A percentile compares a stretch with the other conserved stretches of the same genome.
phyloP scores from a whole-genome alignment of 2,797 vertebrate genomes.

The Halcyon smyrnensis region DNA sequence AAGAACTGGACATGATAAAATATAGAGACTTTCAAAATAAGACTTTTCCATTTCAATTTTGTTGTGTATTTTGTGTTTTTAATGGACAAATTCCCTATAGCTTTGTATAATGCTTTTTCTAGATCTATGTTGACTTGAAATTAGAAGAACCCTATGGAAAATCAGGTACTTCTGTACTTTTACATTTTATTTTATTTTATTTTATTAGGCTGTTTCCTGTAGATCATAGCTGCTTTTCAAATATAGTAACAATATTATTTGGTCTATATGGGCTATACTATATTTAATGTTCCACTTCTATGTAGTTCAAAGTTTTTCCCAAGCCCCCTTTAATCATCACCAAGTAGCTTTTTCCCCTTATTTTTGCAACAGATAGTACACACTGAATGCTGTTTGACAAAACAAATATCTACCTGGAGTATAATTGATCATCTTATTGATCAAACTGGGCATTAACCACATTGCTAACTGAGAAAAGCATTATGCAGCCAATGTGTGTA shows the following conservation, averaged over 20 bases:
- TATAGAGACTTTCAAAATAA: background rate
- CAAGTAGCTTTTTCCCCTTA: rapidly evolving
- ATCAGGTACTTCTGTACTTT: background rate
- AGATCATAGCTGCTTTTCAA: background rate
- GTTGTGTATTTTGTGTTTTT: background rate
- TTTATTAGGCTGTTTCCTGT: background rate
- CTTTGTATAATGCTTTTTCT: background rate
- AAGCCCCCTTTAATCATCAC: background rate
- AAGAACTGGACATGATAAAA: background rate
- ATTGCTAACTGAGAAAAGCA: background rate
- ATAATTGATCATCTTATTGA: background rate
- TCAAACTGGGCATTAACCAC: background rate
- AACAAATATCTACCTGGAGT: background rate
- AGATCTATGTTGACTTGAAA: background rate
- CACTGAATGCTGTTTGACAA: background rate
- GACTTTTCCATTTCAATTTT: background rate
- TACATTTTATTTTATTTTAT: background rate
- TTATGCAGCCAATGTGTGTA: background rate
- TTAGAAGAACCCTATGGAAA: background rate
- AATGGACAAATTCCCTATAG: background rate
- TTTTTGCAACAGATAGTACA: background rate
- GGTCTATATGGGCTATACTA: background rate
- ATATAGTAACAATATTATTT: background rate
- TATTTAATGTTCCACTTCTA: background rate
- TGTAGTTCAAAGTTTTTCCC: background rate